A percentile compares a stretch with the other conserved stretches of the same genome.
phyloP scores from a whole-genome alignment of 1,140 invertebrate species.

The Eumeta japonica region DNA sequence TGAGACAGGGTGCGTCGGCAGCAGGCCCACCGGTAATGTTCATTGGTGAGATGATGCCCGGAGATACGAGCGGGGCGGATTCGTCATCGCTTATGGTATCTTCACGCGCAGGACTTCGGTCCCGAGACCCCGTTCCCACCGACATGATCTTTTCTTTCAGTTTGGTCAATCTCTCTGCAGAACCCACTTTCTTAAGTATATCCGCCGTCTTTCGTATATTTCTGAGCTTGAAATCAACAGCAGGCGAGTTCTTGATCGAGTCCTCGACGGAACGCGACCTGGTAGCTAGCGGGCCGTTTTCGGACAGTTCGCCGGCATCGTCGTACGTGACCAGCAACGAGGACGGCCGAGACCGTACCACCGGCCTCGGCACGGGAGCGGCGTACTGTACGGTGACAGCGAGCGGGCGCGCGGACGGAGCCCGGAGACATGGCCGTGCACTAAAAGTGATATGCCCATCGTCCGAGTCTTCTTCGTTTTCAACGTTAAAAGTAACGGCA shows the following conservation, averaged over 20 bases:
- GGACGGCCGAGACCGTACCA: constrained; percentile 23
- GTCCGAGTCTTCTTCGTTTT: constrained; percentile 30
- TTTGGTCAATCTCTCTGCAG: constrained; percentile 36
- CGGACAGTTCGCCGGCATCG: constrained; percentile 5
- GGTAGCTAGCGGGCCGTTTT: constrained; percentile 6
- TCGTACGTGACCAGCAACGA: constrained; percentile 24
- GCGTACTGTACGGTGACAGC: no score
- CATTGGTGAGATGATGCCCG: constrained; percentile 12
- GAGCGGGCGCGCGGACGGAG: no score
- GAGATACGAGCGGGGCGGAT: constrained; percentile 62
- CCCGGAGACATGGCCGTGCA: constrained; percentile 13
- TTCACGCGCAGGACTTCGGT: constrained; percentile 24
- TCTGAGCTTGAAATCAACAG: constrained; percentile 23
- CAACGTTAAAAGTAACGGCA: constrained; percentile 34
- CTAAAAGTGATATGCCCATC: constrained; percentile 33
- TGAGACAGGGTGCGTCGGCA: not conserved
- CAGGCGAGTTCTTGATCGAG: not conserved
- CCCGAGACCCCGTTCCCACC: constrained; percentile 30
- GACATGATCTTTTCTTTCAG: constrained; percentile 42
- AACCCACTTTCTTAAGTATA: constrained; percentile 31
- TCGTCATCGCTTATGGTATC: constrained; percentile 60
- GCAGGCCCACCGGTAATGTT: no score
- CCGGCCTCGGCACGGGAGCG: constrained; percentile 12
- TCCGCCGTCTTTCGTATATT: constrained; percentile 31
- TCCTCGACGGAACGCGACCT: constrained; percentile 15